Evolutionary conservation across 2,113 vertebrate genomes (phyloP).

Genomic region (Mellivora capensis): DNA sequence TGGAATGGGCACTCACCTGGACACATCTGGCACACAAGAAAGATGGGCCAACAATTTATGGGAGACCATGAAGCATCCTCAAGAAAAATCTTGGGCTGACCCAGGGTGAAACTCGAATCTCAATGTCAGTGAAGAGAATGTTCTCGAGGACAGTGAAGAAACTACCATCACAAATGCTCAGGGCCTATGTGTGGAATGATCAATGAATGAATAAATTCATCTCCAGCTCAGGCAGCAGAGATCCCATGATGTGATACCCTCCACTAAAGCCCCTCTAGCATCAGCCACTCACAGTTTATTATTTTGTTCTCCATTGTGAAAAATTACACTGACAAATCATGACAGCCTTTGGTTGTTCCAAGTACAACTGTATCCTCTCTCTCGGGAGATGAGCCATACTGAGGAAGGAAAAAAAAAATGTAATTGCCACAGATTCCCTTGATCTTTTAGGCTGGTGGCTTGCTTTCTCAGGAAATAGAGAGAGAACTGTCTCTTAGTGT

Average conservation of each 20-base stretch:
- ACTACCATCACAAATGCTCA: rapidly evolving
- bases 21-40: not conserved
- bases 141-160: not conserved
- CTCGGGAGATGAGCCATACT: not conserved
- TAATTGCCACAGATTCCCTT: not conserved
- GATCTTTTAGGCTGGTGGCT: not conserved
- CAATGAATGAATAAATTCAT: not conserved
- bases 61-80: not conserved
- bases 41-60: rapidly evolving
- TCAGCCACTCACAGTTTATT: not conserved
- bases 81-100: not conserved
- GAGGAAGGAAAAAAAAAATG: not conserved
- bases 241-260: rapidly evolving
- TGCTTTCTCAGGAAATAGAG: not conserved
- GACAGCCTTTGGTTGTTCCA: not conserved
- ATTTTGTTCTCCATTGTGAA: not conserved
- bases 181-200: not conserved
- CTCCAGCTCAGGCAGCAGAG: not conserved
- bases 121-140: not conserved
- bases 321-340: not conserved
- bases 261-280: not conserved
- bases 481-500: not conserved
- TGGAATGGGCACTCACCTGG: too few relatives aligned
- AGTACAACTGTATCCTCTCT: rapidly evolving
- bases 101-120: not conserved